Base-by-base conservation (phyloP, 2,113 vertebrate species). In the Platycercus adscitus region DNA sequence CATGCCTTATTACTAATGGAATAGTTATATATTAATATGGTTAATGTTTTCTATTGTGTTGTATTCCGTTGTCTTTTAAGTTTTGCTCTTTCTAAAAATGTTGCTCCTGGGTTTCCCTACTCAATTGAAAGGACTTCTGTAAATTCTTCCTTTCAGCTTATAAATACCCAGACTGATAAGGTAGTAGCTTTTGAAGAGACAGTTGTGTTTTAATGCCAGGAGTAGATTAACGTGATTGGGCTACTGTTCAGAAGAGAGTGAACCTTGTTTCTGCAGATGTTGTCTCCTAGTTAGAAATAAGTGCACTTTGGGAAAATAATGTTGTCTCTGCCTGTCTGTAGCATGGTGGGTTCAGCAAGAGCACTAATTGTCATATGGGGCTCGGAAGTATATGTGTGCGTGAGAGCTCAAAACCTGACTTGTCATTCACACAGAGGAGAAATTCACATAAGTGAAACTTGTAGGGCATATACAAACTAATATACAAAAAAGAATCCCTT, bases 231-330 rank as follows among this genome's bases (percentile, higher is more conserved):
- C 2, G 33, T 49, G 43, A 49, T 60, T 72, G 41, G 13, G 53
- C 64, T 83, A 25, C 60, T 82, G 65, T 71, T 93, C n/a, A 60
- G 68, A 65, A 83, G 43, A 53, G 28, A 49, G 39, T 26, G 47
- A 93, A 5, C 26, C 25, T 75, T 81, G 21, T 95, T 93, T 88
- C 26, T 77, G 14, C 33, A 41, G 65, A 13, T 13, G 5, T 43
- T 64, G 26, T 77, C 35, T 90, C 77, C 52, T 92, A 64, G 78
- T 90, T 88, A 96, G 82, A 71, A 55, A 75, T 35, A 86, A 93
- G 79, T 52, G 69, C 47, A 75, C 88, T 96, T 90, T 21, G 66
- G 85, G 41, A 56, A 78, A 93, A 24, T 41, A 20, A 58, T 87
- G 76, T 81, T 87, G 18, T 72, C 49, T 77, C 35, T 88, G 63